These are phyloP conservation scores for Poeciliopsis prolifica DNA, from an alignment of 2,113 vertebrate species.

Conservation along the genomic window DNA sequence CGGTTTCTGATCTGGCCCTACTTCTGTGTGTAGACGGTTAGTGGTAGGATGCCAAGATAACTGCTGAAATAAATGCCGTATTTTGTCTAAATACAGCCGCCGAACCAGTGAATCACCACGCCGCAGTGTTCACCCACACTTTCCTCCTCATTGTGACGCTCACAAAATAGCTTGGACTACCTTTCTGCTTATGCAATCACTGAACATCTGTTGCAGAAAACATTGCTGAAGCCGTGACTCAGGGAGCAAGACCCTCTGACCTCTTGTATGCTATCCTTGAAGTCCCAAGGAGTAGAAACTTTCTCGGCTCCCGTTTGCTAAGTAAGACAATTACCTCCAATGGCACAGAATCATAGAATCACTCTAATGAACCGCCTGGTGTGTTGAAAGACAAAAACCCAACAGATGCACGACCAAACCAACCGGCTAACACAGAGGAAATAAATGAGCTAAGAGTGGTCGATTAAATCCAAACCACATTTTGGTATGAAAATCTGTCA, in stretches of 20 bases:
- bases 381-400: neutral
- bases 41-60: neutral
- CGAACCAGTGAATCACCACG: constrained; percentile 60
- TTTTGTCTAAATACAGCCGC: constrained; percentile 59
- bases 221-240: neutral
- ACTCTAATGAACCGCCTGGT: neutral
- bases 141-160: constrained; percentile 46
- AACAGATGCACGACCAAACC: no score
- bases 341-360: neutral
- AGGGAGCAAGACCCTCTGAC: neutral
- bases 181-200: constrained; percentile 42
- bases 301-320: neutral
- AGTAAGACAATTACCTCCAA: neutral
- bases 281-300: neutral
- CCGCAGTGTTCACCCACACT: constrained; percentile 52
- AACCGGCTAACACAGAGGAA: no score
- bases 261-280: neutral
- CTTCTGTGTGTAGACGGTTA: neutral
- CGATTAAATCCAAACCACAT: neutral
- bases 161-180: constrained; percentile 51
- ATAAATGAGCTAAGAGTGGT: no score
- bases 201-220: constrained; percentile 38
- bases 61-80: constrained; percentile 26
- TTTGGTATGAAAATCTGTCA: no score
- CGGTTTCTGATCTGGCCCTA: neutral